Evolutionary conservation across 1,140 invertebrate genomes (phyloP).

Genomic region (Cyphomyrmex costatus): DNA sequence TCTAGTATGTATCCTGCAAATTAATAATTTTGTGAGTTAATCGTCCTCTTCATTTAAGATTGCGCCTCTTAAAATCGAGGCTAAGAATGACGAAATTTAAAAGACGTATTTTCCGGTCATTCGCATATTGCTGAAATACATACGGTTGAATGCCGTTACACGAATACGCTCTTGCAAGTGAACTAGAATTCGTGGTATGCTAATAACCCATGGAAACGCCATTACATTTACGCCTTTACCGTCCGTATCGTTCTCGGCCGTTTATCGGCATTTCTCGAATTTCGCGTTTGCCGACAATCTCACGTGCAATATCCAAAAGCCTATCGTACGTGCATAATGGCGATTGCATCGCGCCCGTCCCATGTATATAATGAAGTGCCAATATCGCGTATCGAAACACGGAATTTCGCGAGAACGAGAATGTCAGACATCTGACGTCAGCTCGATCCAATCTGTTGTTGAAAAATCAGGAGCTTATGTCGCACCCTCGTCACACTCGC

Average conservation of each 20-base stretch:
- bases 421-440: background rate
- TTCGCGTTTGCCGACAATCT: background rate
- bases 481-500: background rate
- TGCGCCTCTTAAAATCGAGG: background rate
- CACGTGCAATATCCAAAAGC: background rate
- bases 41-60: background rate
- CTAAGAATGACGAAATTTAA: background rate
- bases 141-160: background rate
- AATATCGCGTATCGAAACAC: background rate
- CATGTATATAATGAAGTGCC: slow-evolving; percentile 12
- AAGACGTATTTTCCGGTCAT: background rate
- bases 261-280: slow-evolving; percentile 28
- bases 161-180: background rate
- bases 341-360: background rate
- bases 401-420: slow-evolving; percentile 26
- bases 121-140: background rate
- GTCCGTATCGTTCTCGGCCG: background rate
- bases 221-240: slow-evolving; percentile 20
- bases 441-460: background rate
- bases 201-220: background rate
- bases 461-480: slow-evolving; percentile 1
- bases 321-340: slow-evolving; percentile 3
- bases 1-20: background rate
- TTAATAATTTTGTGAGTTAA: background rate
- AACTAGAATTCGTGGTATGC: slow-evolving; percentile 30